phyloP scores from a whole-genome alignment of 2,888 invertebrate genomes.

The Catotricha subobsoleta region DNA sequence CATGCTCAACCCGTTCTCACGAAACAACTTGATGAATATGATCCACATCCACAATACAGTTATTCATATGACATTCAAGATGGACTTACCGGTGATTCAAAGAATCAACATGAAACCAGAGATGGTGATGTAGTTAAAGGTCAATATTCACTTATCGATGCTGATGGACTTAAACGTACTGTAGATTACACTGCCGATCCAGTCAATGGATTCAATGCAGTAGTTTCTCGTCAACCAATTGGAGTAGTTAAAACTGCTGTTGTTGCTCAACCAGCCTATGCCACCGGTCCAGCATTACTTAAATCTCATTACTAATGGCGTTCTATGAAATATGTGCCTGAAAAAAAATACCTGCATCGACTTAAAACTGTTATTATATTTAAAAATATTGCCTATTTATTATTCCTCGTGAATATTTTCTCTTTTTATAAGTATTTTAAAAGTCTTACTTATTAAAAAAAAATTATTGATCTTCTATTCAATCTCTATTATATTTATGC shows the following conservation, averaged over 20 bases:
- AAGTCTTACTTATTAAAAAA: too few species aligned
- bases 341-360: too few species aligned
- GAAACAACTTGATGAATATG: conserved; percentile 20
- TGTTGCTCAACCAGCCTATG: conserved; percentile 12
- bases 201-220: conserved; percentile 29
- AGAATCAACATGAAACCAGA: conserved; percentile 42
- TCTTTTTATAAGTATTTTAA: too few species aligned
- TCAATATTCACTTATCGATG: conserved; percentile 33
- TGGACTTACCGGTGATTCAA: conserved; percentile 32
- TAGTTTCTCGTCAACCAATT: conserved; percentile 24
- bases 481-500: too few species aligned
- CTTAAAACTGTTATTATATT: too few species aligned
- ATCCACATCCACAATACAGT: conserved; percentile 30
- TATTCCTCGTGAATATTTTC: too few species aligned
- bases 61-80: conserved; percentile 34
- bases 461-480: too few species aligned
- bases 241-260: conserved; percentile 14
- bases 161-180: conserved; percentile 43
- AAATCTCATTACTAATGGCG: too few species aligned
- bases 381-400: too few species aligned
- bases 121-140: conserved; percentile 44
- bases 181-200: conserved; percentile 40
- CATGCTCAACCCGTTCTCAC: not conserved
- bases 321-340: too few species aligned
- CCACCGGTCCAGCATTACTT: conserved; percentile 10